Evolutionary conservation across 1,140 invertebrate genomes (phyloP).

Genomic region (Eulimnadia texana): DNA sequence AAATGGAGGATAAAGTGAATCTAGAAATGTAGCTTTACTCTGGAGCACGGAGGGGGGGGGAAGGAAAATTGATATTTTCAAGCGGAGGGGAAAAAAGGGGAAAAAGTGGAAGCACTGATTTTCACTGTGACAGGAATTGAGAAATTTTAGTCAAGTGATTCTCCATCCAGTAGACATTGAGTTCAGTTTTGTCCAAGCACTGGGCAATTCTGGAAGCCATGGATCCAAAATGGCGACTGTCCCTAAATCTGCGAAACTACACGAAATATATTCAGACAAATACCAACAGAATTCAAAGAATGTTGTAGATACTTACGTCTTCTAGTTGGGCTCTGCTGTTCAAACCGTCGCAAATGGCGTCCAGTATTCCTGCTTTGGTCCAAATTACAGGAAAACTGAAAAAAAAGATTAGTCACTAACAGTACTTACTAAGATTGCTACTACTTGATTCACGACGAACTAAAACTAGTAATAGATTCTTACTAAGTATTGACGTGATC

Average conservation of each 20-base stretch:
- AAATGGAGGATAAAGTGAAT: too few species aligned
- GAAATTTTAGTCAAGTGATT: too few species aligned
- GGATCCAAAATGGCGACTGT: neutral
- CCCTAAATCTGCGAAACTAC: neutral
- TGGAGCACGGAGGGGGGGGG: too few species aligned
- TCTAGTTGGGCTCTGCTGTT: constrained; percentile 56
- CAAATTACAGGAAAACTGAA: neutral
- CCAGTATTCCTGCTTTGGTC: constrained; percentile 54
- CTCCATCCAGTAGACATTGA: constrained; percentile 6
- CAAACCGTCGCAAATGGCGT: constrained; percentile 48
- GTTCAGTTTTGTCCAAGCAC: constrained; percentile 8
- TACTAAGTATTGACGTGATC: constrained; percentile 30
- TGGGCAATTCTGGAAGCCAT: neutral
- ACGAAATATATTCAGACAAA: neutral
- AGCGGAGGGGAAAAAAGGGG: too few species aligned
- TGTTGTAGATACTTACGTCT: constrained; percentile 40
- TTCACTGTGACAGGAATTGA: too few species aligned
- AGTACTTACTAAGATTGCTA: neutral
- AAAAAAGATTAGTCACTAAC: neutral
- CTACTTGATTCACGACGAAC: too few species aligned
- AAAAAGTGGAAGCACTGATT: too few species aligned
- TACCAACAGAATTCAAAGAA: neutral
- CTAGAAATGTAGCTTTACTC: too few species aligned
- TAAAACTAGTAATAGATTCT: neutral
- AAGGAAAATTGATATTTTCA: too few species aligned